Evolutionary conservation across 2,888 invertebrate genomes (phyloP).

Genomic region (Tromatobia lineatoria): DNA sequence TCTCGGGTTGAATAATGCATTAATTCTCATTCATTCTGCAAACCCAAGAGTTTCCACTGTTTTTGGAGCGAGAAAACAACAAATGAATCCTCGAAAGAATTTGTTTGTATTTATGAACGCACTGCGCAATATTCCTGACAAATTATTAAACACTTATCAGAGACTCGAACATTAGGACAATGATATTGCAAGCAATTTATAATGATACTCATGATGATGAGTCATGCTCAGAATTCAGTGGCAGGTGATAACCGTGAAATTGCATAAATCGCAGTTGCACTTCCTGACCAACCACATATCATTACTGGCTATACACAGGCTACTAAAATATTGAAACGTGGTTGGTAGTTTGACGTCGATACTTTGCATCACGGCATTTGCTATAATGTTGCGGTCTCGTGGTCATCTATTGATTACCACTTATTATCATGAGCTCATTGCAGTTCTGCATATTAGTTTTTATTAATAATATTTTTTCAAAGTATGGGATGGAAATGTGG

Average conservation of each 20-base stretch:
- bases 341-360: background rate
- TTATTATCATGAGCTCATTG: too few relatives aligned
- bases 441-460: background rate
- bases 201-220: constrained; percentile 10
- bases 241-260: constrained; percentile 17
- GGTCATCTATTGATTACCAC: background rate
- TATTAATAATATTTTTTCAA: background rate
- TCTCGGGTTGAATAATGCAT: constrained; percentile 3
- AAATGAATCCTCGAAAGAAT: background rate
- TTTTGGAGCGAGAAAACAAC: too few relatives aligned
- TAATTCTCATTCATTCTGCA: background rate
- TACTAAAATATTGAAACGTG: constrained; percentile 2
- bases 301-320: background rate
- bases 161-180: background rate
- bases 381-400: background rate
- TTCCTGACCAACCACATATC: background rate
- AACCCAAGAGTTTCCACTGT: background rate
- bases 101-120: constrained; percentile 31
- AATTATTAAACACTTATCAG: constrained; percentile 33
- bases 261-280: constrained; percentile 5
- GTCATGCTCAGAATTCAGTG: constrained; percentile 1
- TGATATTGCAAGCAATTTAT: background rate
- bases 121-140: background rate
- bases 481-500: too few relatives aligned
- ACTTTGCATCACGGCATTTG: background rate